Base-by-base conservation (phyloP, 2,113 vertebrate genomes). In the Toxotes jaculatrix region DNA sequence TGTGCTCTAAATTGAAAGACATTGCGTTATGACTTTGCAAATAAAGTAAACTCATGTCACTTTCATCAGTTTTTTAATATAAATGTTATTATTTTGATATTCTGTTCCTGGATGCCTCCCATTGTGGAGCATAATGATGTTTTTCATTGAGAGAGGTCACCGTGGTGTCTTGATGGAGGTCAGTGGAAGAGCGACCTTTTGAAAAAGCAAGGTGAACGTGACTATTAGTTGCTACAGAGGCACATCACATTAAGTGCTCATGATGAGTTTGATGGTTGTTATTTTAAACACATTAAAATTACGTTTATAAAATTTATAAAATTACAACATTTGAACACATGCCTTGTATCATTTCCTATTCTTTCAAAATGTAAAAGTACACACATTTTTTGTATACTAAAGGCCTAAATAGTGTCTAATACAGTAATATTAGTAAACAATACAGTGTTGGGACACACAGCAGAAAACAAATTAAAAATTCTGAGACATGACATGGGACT, bases 31-130 rank as follows among this genome's bases (percentile, higher is more conserved):
- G 82, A 88, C 77, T 88, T 89, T 84, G 74, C 76, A 91, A 88
- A 93, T 90, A 78, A 88, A 88, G 82, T 91, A 77, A 86, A 88
- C 83, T 79, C 73, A 16, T 84, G 82, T 91, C 90, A 89, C 72
- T 87, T 87, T 86, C 88, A 80, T 87, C 87, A 76, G 40, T 73
- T 86, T 85, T 76, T 84, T 36, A 66, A 87, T 85, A 74, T 74
- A 68, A 76, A 79, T 67, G 74, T 78, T 73, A 63, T 79, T 77
- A 83, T 83, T 72, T 70, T 73, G 65, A 86, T 87, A 55, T 69
- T 70, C n/a, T n/a, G 21, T 53, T 21, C 31, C 53, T 10, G 32
- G 53, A 45, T 0, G 72, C 14, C 57, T 80, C 32, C 1, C 23
- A 8, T 36, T 3, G 11, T 13, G 14, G 3, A 38, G 62, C 17